Evolutionary conservation across 2,888 invertebrate genomes (phyloP).

Genomic region (Sesamia inferens): DNA sequence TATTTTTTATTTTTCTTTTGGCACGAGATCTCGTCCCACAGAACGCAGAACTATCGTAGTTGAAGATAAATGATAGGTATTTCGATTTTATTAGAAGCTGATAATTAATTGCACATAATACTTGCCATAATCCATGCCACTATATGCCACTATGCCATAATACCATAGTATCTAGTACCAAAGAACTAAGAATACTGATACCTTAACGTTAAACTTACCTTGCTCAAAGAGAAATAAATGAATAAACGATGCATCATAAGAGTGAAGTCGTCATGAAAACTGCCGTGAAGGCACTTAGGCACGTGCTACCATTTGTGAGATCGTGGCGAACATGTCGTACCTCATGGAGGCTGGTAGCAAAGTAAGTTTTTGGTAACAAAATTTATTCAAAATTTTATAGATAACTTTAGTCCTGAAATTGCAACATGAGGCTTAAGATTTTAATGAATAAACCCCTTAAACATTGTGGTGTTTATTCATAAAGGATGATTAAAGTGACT

Average conservation of each 20-base stretch:
- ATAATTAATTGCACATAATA: background rate
- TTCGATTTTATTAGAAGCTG: background rate
- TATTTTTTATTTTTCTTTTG: too few species aligned
- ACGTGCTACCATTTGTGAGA: conserved; percentile 52
- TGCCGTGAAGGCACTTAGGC: conserved; percentile 56
- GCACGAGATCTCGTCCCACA: too few species aligned
- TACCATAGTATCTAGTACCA: too few species aligned
- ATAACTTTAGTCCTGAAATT: background rate
- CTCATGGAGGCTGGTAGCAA: conserved; percentile 40
- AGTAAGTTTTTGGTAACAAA: conserved; percentile 5
- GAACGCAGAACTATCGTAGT: too few species aligned
- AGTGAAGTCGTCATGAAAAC: conserved; percentile 44
- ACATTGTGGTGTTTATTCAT: too few species aligned
- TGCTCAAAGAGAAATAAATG: background rate
- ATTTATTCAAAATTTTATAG: background rate
- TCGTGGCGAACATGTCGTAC: conserved; percentile 57
- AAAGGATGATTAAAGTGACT: too few species aligned
- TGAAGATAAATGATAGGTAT: too few species aligned
- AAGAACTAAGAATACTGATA: background rate
- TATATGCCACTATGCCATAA: too few species aligned
- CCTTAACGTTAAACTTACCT: background rate
- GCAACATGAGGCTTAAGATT: background rate
- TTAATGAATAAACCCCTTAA: too few species aligned
- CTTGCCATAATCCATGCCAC: too few species aligned
- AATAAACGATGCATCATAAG: conserved; percentile 31